Conservation (phyloP, 1,140 invertebrate species). For the Cotesia glomerata region DNA sequence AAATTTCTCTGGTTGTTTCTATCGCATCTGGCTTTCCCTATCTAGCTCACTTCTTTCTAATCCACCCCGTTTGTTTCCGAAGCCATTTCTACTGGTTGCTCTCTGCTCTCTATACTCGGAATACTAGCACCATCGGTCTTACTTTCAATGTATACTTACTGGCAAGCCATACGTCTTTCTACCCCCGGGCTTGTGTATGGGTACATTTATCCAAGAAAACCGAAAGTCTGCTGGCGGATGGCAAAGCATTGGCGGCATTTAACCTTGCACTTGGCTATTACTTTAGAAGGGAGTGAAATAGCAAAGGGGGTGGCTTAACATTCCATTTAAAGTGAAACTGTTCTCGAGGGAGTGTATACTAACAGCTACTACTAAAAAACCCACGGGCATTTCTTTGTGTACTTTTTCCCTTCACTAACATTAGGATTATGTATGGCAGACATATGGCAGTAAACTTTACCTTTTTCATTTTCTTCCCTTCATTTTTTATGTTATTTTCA, state of each 20-base stretch:
- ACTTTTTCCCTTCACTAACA: conserved; percentile 11
- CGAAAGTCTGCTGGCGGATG: not conserved
- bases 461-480: not conserved
- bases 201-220: not conserved
- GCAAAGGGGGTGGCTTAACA: not conserved
- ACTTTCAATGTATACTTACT: not conserved
- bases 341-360: not conserved
- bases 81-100: conserved; percentile 3
- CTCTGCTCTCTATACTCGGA: not conserved
- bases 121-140: not conserved
- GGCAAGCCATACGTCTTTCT: not conserved
- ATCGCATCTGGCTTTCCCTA: not conserved
- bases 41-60: too few species aligned
- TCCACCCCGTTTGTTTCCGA: not conserved
- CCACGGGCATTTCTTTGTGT: conserved; percentile 17
- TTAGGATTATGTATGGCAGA: conserved; percentile 21
- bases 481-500: not conserved
- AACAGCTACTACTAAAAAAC: not conserved
- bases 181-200: not conserved
- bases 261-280: conserved; percentile 24
- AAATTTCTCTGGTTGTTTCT: conserved; percentile 13
- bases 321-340: conserved; percentile 13
- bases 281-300: conserved; percentile 7
- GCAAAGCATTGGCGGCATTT: conserved; percentile 8
- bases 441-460: not conserved